phyloP scores from a whole-genome alignment of 2,113 vertebrate species.

The Pycnonotus jocosus region DNA sequence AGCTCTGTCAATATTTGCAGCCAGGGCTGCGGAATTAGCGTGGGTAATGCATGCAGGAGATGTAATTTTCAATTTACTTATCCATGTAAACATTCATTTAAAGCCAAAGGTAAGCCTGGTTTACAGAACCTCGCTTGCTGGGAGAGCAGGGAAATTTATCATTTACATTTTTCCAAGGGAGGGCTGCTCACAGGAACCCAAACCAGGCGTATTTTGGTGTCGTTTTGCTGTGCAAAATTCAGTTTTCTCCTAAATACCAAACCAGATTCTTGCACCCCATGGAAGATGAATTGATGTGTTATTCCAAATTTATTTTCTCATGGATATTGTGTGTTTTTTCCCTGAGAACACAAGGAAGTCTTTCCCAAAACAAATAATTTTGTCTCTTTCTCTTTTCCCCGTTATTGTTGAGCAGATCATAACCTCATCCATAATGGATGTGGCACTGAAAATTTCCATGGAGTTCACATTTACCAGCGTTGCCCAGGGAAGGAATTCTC shows the following conservation, averaged over 20 bases:
- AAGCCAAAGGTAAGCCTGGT: not conserved
- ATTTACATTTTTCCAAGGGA: not conserved
- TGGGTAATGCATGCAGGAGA: not conserved
- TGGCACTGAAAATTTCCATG: conserved; percentile 13
- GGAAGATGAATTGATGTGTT: not conserved
- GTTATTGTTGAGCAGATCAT: not conserved
- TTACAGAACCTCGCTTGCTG: not conserved
- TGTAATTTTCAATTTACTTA: conserved; percentile 47
- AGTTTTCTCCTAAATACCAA: not conserved
- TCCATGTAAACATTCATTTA: conserved; percentile 41
- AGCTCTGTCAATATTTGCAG: conserved; percentile 54
- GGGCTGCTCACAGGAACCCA: not conserved
- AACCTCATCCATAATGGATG: conserved; percentile 44
- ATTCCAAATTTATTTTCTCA: not conserved
- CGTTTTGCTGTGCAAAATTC: not conserved
- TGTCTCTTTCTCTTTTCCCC: not conserved
- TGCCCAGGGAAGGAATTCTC: conserved; percentile 12
- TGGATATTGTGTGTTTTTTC: not conserved
- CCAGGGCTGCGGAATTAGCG: not conserved
- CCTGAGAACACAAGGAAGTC: not conserved
- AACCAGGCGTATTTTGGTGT: not conserved
- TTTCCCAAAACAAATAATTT: not conserved
- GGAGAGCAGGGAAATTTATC: not conserved
- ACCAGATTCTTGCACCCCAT: not conserved
- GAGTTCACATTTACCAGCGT: not conserved